Conservation (phyloP, 2,888 invertebrate genomes). For the Dexiosoma caninum region DNA sequence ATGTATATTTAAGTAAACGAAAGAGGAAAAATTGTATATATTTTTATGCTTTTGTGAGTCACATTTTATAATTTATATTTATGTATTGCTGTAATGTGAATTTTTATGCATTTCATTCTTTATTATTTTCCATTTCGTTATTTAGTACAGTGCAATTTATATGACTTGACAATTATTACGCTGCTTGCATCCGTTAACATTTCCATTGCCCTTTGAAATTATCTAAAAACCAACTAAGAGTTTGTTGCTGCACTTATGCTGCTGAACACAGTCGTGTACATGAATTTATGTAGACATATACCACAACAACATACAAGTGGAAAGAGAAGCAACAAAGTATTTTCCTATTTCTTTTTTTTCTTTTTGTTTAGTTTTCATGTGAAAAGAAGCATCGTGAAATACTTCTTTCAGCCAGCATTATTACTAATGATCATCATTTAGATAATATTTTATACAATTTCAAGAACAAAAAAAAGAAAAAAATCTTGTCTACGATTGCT, state of each 20-base stretch:
- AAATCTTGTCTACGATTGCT: background rate
- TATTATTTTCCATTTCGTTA: slow-evolving; percentile 16
- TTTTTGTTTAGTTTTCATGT: background rate
- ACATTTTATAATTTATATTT: slow-evolving; percentile 7
- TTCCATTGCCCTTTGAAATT: slow-evolving; percentile 48
- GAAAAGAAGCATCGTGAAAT: background rate
- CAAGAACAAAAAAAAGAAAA: background rate
- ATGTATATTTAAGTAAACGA: background rate
- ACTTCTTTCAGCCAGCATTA: background rate
- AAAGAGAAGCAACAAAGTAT: background rate
- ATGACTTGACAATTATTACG: slow-evolving; percentile 53
- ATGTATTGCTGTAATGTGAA: background rate
- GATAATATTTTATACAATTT: background rate
- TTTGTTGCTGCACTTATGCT: background rate
- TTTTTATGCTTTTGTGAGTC: slow-evolving; percentile 4
- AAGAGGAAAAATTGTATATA: too few species aligned
- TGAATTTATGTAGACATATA: background rate
- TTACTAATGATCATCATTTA: slow-evolving; percentile 13
- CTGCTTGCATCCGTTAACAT: slow-evolving; percentile 59
- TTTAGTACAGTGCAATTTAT: slow-evolving; percentile 47
- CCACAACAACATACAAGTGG: background rate
- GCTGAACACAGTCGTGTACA: background rate
- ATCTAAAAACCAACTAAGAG: slow-evolving; percentile 17
- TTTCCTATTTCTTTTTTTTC: background rate
- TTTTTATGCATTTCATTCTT: slow-evolving; percentile 11